Conservation (phyloP, 2,797 vertebrate genomes). For the Peromyscus aztecus region DNA sequence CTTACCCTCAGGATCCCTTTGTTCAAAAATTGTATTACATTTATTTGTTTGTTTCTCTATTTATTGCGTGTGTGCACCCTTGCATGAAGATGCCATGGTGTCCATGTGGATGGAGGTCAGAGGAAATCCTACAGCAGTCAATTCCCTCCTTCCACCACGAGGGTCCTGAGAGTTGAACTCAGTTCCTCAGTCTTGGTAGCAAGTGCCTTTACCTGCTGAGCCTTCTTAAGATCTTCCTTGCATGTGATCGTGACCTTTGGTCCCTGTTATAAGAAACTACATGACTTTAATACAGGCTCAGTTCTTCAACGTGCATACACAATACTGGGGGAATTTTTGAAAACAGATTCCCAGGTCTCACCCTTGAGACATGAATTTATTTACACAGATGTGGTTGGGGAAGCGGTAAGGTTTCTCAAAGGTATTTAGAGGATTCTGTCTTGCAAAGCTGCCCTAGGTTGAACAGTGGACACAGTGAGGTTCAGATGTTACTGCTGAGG, state of each 20-base stretch:
- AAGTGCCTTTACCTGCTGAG: not conserved
- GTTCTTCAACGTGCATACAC: not conserved
- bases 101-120: not conserved
- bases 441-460: not conserved
- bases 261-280: not conserved
- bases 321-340: not conserved
- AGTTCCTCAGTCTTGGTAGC: not conserved
- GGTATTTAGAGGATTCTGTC: not conserved
- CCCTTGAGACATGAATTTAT: not conserved
- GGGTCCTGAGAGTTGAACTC: not conserved
- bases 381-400: not conserved
- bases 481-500: not conserved
- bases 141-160: not conserved
- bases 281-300: not conserved
- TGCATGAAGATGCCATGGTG: not conserved
- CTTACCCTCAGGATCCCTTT: not conserved
- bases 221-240: not conserved
- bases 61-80: not conserved
- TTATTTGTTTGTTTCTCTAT: not conserved
- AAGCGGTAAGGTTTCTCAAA: not conserved
- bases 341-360: not conserved
- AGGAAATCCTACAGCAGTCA: not conserved
- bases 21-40: not conserved
- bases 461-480: not conserved
- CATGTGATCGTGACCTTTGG: not conserved